Conservation (phyloP, 2,113 vertebrate species). For the Psilopogon haemacephalus region DNA sequence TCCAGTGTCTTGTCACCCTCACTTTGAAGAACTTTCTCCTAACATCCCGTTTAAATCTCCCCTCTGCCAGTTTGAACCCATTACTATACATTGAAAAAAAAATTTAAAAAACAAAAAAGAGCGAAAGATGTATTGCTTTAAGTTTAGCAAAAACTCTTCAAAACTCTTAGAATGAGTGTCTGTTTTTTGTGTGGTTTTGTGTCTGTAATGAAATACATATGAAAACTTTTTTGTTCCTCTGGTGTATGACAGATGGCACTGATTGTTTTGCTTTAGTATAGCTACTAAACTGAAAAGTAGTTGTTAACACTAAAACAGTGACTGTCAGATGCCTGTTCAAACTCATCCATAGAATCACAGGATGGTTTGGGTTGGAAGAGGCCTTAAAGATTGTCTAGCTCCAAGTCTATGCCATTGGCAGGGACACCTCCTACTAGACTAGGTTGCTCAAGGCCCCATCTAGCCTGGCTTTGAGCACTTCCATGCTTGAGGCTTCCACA, state of each 20-base stretch:
- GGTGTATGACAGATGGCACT: neutral
- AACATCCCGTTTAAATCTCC: too few relatives aligned
- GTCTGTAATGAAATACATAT: neutral
- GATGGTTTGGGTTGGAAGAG: too few relatives aligned
- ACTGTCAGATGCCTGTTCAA: neutral
- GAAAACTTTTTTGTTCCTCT: neutral
- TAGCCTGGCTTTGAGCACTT: too few relatives aligned
- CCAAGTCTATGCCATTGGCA: too few relatives aligned
- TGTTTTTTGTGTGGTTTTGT: neutral
- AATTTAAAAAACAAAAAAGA: neutral
- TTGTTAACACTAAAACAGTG: neutral
- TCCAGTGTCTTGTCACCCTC: too few relatives aligned
- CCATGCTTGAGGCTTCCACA: too few relatives aligned
- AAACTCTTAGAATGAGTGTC: neutral
- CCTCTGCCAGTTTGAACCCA: too few relatives aligned
- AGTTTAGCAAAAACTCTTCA: neutral
- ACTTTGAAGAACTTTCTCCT: too few relatives aligned
- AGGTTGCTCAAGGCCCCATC: too few relatives aligned
- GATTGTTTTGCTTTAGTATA: neutral
- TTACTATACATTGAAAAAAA: too few relatives aligned
- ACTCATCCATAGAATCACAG: neutral
- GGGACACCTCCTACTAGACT: too few relatives aligned
- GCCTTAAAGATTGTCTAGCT: too few relatives aligned
- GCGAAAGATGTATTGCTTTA: neutral
- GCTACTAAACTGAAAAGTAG: neutral